Conservation (phyloP, 23 tunicate species). For the Styela clava region DNA sequence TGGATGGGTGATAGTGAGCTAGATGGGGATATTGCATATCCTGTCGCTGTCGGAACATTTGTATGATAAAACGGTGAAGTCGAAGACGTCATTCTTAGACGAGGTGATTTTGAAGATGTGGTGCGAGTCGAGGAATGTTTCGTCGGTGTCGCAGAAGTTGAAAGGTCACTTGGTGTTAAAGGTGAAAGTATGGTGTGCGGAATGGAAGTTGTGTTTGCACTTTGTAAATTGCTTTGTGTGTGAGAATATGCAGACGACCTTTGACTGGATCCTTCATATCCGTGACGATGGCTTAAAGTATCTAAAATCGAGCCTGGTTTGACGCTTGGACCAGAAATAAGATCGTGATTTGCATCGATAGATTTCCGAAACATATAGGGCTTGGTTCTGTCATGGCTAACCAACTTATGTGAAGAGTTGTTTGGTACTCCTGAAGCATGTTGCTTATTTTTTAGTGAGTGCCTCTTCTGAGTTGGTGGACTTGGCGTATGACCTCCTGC, state of each 20-base stretch:
- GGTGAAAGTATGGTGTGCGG: background rate
- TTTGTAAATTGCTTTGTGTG: background rate
- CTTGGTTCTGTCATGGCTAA: background rate
- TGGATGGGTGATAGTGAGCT: slow-evolving; percentile 10
- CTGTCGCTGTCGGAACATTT: slow-evolving; percentile 15
- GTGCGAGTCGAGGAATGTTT: background rate
- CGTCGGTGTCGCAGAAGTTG: background rate
- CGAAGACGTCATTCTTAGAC: slow-evolving; percentile 17
- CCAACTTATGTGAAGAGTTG: background rate
- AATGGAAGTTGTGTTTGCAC: slow-evolving; percentile 3
- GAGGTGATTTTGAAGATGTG: slow-evolving; percentile 8
- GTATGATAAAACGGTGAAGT: background rate
- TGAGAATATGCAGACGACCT: background rate
- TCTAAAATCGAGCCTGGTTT: slow-evolving; percentile 17
- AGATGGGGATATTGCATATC: slow-evolving; percentile 15
- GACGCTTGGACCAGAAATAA: background rate
- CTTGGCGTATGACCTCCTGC: background rate
- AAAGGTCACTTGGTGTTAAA: slow-evolving; percentile 6
- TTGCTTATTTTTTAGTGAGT: background rate
- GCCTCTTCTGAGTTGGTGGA: background rate
- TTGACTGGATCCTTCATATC: background rate
- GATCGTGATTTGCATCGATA: background rate
- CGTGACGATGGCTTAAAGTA: slow-evolving; percentile 19
- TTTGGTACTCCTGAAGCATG: background rate
- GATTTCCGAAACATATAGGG: background rate